phyloP scores from a whole-genome alignment of 2,888 invertebrate genomes.

The Iphiclides podalirius region DNA sequence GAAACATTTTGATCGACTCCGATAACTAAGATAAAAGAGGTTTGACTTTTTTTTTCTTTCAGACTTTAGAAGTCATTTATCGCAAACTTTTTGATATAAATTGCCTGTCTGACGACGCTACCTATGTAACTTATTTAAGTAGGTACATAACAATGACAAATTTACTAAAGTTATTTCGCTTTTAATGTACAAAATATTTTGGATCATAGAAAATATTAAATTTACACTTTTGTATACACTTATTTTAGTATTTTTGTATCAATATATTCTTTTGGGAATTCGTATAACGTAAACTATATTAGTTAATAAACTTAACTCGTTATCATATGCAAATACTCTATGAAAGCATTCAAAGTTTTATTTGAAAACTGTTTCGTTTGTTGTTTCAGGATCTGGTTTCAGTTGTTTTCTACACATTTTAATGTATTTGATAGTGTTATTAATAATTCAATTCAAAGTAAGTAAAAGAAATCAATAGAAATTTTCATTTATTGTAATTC shows the following conservation, averaged over 20 bases:
- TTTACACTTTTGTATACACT: not conserved
- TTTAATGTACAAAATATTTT: not conserved
- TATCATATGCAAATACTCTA: conserved; percentile 16
- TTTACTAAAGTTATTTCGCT: not conserved
- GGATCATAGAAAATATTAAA: not conserved
- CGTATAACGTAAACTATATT: not conserved
- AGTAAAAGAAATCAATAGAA: too few relatives aligned
- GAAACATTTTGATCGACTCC: conserved; percentile 1
- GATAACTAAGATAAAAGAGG: conserved; percentile 9
- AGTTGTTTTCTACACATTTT: not conserved
- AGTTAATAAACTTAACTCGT: conserved; percentile 11
- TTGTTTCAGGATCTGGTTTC: conserved; percentile 4
- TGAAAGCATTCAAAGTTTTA: conserved; percentile 19
- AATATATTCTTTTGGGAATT: not conserved
- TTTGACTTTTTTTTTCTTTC: conserved; percentile 4
- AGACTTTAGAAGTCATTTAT: conserved; percentile 14
- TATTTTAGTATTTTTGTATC: not conserved
- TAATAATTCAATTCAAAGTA: too few relatives aligned
- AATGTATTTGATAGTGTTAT: too few relatives aligned
- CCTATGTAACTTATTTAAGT: not conserved
- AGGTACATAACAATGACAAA: not conserved
- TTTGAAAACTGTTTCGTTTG: conserved; percentile 20
- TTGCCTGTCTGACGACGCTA: not conserved
- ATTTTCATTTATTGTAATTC: too few relatives aligned
- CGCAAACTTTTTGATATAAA: conserved; percentile 21